These are phyloP conservation scores for Beaufortia kweichowensis DNA, from an alignment of 2,113 vertebrate genomes.

Conservation along the genomic window DNA sequence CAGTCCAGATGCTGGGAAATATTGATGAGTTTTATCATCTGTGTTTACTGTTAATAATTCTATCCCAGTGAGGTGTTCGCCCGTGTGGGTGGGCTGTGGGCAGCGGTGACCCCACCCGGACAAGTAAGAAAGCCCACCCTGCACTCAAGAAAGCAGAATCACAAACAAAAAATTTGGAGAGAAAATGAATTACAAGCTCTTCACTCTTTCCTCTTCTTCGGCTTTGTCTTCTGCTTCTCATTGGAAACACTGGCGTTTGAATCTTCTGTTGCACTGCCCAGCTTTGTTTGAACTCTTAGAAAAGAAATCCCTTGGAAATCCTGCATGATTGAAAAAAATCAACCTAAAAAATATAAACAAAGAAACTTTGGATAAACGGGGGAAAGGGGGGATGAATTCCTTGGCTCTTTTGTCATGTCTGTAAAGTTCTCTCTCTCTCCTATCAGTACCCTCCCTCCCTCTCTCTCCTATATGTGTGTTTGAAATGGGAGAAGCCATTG, in stretches of 20 bases:
- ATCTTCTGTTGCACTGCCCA: conserved; percentile 76
- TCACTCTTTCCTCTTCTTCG: conserved; percentile 74
- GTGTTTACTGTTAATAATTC: conserved; percentile 76
- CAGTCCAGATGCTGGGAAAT: conserved; percentile 70
- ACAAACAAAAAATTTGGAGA: conserved; percentile 52
- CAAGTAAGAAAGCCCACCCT: conserved; percentile 38
- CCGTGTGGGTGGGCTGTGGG: conserved; percentile 55
- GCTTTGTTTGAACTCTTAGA: conserved; percentile 74
- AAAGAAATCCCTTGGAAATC: conserved; percentile 71
- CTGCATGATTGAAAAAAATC: conserved; percentile 79
- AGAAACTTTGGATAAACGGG: conserved; percentile 68
- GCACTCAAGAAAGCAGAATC: conserved; percentile 59
- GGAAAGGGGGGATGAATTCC: conserved; percentile 49
- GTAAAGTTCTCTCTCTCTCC: conserved; percentile 67
- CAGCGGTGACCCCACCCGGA: conserved; percentile 38
- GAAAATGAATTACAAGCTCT: conserved; percentile 63
- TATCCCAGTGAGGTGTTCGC: conserved; percentile 68
- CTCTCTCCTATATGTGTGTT: conserved; percentile 55
- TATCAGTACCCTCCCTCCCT: conserved; percentile 51
- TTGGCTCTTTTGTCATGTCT: conserved; percentile 70
- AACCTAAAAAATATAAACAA: conserved; percentile 69
- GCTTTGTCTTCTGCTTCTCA: conserved; percentile 64
- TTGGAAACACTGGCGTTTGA: conserved; percentile 79
- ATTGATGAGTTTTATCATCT: conserved; percentile 98
- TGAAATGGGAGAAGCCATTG: conserved; percentile 31